phyloP scores from a whole-genome alignment of 2,113 vertebrate species.

The Bos indicus region DNA sequence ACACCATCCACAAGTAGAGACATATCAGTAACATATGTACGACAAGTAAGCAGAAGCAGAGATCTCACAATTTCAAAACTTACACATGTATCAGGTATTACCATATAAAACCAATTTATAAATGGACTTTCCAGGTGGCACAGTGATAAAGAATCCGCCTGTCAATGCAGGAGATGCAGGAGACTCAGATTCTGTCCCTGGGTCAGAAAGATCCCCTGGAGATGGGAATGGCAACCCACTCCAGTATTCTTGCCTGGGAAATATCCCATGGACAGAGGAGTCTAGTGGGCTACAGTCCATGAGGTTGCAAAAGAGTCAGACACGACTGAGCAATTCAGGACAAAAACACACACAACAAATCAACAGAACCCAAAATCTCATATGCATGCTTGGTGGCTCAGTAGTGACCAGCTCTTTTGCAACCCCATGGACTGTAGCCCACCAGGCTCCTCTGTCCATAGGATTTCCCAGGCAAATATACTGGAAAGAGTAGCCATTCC shows the following conservation, averaged over 20 bases:
- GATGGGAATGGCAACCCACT: neutral
- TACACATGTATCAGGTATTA: neutral
- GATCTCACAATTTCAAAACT: neutral
- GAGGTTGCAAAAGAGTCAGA: neutral
- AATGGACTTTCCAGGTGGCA: neutral
- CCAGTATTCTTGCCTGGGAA: neutral
- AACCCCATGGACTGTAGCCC: neutral
- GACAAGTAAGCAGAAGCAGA: neutral
- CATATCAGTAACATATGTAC: neutral
- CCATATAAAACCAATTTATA: neutral
- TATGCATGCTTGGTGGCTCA: neutral
- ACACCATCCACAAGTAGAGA: neutral
- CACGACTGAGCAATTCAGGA: neutral
- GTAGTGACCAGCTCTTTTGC: neutral
- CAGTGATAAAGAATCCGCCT: neutral
- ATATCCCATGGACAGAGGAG: neutral
- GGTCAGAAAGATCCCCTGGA: neutral
- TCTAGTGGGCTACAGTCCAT: neutral
- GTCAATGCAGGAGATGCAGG: neutral
- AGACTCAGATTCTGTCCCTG: neutral
- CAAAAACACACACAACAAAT: neutral
- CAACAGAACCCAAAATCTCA: neutral
- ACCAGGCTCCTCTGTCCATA: neutral
- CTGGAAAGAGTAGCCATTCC: neutral
- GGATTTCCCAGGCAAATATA: neutral